These are phyloP conservation scores for Megastigmus dorsalis DNA, from an alignment of 2,888 invertebrate genomes.

Conservation along the genomic window DNA sequence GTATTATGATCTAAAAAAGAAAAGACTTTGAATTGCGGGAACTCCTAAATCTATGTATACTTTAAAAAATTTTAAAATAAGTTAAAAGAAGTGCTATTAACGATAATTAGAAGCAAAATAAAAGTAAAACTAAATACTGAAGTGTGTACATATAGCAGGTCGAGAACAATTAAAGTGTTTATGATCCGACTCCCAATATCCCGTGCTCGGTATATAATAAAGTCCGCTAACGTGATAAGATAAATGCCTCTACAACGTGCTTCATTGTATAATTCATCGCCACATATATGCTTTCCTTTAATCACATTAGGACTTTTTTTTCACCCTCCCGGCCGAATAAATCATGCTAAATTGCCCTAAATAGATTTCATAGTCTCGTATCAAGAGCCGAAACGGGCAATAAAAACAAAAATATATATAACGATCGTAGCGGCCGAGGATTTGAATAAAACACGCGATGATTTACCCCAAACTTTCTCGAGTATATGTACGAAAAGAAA, in stretches of 20 bases:
- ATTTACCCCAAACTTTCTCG: neutral
- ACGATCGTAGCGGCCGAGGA: slow-evolving; percentile 1
- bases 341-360: neutral
- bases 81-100: neutral
- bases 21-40: too few species aligned
- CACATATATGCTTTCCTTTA: slow-evolving; percentile 14
- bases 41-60: too few species aligned
- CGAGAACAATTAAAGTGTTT: neutral
- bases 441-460: slow-evolving; percentile 30
- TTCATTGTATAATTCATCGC: slow-evolving; percentile 2
- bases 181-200: neutral
- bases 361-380: neutral
- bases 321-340: neutral
- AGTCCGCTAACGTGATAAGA: neutral
- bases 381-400: neutral
- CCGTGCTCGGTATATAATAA: neutral
- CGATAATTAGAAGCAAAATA: neutral
- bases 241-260: neutral
- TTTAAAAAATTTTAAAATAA: too few species aligned
- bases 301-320: neutral
- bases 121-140: neutral
- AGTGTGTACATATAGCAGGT: neutral
- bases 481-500: neutral
- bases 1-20: too few species aligned
- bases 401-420: slow-evolving; percentile 9